Evolutionary conservation across 2,113 vertebrate species (phyloP).

Genomic region (Ploceus nigricollis): DNA sequence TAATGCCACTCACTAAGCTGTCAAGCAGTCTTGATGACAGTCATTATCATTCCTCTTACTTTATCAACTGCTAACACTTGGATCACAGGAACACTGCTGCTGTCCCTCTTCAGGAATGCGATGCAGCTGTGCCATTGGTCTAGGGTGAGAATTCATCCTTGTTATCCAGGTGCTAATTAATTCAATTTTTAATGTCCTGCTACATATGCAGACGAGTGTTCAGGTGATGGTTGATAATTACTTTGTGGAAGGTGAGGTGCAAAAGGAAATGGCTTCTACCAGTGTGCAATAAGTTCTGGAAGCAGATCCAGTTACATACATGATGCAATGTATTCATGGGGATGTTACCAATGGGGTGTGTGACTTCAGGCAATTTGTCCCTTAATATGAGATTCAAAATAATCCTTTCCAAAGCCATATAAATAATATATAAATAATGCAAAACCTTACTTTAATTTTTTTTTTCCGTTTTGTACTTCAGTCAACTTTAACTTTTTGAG

Average conservation of each 20-base stretch:
- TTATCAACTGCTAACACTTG: not conserved
- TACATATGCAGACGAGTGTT: not conserved
- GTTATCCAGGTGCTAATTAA: constrained; percentile 10
- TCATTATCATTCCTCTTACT: not conserved
- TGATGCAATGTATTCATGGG: not conserved
- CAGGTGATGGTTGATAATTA: constrained; percentile 9
- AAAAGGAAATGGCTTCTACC: not conserved
- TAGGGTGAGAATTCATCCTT: not conserved
- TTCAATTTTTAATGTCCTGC: not conserved
- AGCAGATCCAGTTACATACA: not conserved
- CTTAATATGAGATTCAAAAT: not conserved
- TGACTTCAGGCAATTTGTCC: not conserved
- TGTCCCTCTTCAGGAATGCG: not conserved
- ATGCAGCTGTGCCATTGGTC: not conserved
- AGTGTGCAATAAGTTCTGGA: not conserved
- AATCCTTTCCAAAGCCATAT: not conserved
- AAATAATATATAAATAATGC: not conserved
- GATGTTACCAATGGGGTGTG: not conserved
- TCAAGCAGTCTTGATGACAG: not conserved
- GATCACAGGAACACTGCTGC: not conserved
- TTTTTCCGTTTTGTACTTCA: not conserved
- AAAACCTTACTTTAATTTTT: not conserved
- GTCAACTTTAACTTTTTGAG: not conserved
- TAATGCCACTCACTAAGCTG: not conserved
- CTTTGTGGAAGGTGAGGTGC: not conserved